Percentiles rank a stretch among this genome's conserved stretches.
These are phyloP conservation scores for Cheilosia scutellata DNA, from an alignment of 2,888 invertebrate genomes.

Conservation along the genomic window DNA sequence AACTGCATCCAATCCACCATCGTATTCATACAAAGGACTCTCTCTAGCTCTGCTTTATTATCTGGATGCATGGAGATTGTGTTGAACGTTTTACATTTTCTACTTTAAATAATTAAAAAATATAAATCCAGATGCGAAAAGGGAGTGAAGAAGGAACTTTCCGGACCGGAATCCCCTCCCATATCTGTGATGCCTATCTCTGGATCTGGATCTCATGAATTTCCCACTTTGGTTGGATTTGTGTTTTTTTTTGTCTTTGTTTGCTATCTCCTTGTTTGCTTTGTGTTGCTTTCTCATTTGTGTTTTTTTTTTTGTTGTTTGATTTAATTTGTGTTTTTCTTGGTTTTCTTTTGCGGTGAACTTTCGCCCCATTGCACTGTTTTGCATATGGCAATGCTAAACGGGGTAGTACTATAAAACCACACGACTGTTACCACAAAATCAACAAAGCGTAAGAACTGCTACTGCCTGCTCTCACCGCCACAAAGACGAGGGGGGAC, in stretches of 20 bases:
- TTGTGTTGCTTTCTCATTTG: not conserved
- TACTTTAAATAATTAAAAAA: slow-evolving; percentile 57
- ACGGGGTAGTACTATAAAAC: slow-evolving; percentile 26
- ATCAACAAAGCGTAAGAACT: slow-evolving; percentile 41
- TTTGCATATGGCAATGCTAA: slow-evolving; percentile 6
- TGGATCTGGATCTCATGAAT: slow-evolving; percentile 26
- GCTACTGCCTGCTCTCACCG: slow-evolving; percentile 1
- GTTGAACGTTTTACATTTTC: slow-evolving; percentile 12
- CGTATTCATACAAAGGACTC: slow-evolving; percentile 12
- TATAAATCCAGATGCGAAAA: slow-evolving; percentile 14
- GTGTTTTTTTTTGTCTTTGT: not conserved
- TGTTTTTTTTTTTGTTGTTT: slow-evolving; percentile 21
- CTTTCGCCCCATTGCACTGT: slow-evolving; percentile 68
- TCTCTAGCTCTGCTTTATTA: slow-evolving; percentile 2
- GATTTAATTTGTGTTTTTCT: slow-evolving; percentile 33
- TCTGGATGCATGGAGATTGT: not conserved
- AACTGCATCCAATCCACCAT: slow-evolving; percentile 1
- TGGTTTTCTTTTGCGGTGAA: slow-evolving; percentile 42
- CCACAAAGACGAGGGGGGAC: not conserved
- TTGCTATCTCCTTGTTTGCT: slow-evolving; percentile 5
- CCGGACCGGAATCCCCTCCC: not conserved
- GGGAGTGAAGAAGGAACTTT: not conserved
- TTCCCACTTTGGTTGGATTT: slow-evolving; percentile 21
- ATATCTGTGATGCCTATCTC: not conserved
- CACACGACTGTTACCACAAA: slow-evolving; percentile 42